These are phyloP conservation scores for Noturus placidus DNA, from an alignment of 2,113 vertebrate genomes.

Conservation along the genomic window DNA sequence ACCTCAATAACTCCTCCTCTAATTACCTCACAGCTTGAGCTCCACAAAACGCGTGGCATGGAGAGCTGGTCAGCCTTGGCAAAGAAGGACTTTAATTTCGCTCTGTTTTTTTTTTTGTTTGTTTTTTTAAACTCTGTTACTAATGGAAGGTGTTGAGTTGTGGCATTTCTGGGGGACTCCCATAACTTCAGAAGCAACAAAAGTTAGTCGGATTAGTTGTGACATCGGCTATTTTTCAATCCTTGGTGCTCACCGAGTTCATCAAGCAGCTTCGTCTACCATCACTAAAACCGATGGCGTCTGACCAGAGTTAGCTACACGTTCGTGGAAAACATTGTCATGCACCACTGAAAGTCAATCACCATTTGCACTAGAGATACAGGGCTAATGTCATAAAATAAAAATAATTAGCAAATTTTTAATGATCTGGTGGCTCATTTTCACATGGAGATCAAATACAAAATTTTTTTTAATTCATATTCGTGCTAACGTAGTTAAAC, in stretches of 20 bases:
- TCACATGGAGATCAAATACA: not conserved
- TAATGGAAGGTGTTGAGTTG: too few species aligned
- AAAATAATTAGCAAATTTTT: not conserved
- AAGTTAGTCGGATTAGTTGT: constrained; percentile 21
- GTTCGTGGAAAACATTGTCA: not conserved
- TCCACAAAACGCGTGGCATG: not conserved
- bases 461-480: not conserved
- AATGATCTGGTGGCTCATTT: not conserved
- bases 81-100: constrained; percentile 44
- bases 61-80: constrained; percentile 19
- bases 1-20: not conserved
- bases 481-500: not conserved
- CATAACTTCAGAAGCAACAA: not conserved
- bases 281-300: not conserved
- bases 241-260: not conserved
- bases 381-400: not conserved
- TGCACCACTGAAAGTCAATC: not conserved
- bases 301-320: constrained; percentile 52
- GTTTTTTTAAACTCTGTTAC: not conserved
- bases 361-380: not conserved
- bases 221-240: not conserved
- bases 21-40: not conserved
- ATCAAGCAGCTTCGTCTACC: not conserved
- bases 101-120: not conserved
- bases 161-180: too few species aligned